These are phyloP conservation scores for Melanerpes aurifrons DNA, from an alignment of 2,113 vertebrate genomes.

Conservation along the genomic window DNA sequence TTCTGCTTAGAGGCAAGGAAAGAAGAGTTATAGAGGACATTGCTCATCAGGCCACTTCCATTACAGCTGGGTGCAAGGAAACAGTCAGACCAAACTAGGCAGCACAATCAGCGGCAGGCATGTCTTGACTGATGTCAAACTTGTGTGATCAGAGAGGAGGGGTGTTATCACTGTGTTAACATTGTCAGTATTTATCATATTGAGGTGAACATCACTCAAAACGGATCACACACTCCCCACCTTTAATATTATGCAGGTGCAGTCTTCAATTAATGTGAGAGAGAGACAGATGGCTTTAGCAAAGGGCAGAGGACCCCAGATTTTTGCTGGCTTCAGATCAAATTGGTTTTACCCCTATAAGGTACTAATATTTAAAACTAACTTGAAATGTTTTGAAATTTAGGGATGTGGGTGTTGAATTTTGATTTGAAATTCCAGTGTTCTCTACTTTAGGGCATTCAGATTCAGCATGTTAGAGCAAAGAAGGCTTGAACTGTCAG, in stretches of 20 bases:
- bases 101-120: neutral
- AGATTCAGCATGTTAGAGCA: constrained; percentile 48
- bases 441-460: constrained; percentile 44
- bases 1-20: neutral
- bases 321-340: neutral
- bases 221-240: neutral
- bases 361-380: neutral
- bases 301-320: neutral
- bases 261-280: constrained; percentile 7
- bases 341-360: neutral
- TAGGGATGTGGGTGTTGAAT: constrained; percentile 39
- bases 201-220: neutral
- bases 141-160: neutral
- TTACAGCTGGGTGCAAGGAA: neutral
- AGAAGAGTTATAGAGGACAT: neutral
- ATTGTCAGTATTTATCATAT: neutral
- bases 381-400: constrained; percentile 11
- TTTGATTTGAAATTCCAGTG: constrained; percentile 8
- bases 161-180: neutral
- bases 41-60: neutral
- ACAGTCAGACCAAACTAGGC: neutral
- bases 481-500: constrained; percentile 53
- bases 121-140: neutral
- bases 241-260: neutral
- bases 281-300: neutral